Evolutionary conservation across 2,113 vertebrate species (phyloP).

Genomic region (Eulacestoma nigropectus): DNA sequence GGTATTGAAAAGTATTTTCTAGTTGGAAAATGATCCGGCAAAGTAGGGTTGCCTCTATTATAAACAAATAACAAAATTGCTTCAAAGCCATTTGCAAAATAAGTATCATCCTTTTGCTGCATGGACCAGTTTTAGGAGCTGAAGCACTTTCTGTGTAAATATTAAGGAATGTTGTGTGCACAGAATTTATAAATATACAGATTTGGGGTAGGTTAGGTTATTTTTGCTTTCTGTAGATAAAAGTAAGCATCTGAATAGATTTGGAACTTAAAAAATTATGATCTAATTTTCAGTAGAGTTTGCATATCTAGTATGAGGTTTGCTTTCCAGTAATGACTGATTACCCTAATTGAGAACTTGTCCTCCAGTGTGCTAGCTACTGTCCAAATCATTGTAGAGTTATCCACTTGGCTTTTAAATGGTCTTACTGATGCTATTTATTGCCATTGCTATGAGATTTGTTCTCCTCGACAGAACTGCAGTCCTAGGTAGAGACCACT

Average conservation of each 20-base stretch:
- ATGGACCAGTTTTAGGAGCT: not conserved
- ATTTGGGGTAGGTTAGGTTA: not conserved
- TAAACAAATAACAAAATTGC: not conserved
- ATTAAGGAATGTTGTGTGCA: not conserved
- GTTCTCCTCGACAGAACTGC: not conserved
- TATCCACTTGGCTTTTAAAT: not conserved
- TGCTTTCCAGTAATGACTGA: not conserved
- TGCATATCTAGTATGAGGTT: not conserved
- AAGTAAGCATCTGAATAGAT: not conserved
- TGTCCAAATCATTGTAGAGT: not conserved
- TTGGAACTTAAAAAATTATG: not conserved
- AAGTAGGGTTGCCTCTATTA: not conserved
- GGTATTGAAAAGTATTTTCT: not conserved
- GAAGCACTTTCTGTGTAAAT: not conserved
- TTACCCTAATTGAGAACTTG: not conserved
- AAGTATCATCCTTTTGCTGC: not conserved
- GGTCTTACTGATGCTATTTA: not conserved
- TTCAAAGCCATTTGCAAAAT: not conserved
- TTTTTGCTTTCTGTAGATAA: not conserved
- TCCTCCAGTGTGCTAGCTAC: not conserved
- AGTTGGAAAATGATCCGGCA: not conserved
- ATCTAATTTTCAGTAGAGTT: not conserved
- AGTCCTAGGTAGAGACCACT: not conserved
- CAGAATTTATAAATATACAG: not conserved
- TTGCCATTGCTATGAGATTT: not conserved